Base-by-base conservation (phyloP, 2,797 vertebrate species). In the Lophotriccus pileatus region DNA sequence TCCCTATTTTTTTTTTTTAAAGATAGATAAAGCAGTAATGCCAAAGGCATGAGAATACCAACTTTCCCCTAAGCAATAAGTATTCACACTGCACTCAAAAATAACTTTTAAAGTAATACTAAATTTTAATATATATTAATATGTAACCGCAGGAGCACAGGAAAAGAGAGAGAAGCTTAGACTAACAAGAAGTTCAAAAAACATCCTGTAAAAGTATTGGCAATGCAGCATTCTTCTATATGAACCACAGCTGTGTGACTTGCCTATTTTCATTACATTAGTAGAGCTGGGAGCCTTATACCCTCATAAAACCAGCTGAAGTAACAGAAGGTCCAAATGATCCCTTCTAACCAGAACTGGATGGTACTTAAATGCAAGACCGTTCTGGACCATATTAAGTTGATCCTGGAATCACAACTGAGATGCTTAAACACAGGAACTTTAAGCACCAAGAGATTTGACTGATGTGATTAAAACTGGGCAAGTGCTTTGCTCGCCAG, bases 81-180 rank as follows among this genome's bases (percentile, higher is more conserved):
- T 41, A 92, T 89, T 75, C 60, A 91, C 63, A 60, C 67, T 63
- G 73, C 52, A 58, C 52, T 91, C 62, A 90, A 92, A 86, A 89
- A 92, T 74, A 94, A 87, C 67, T 67, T 85, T 25, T 52, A 52
- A 63, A 73, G 62, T 72, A 50, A 20, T 70, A 50, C 32, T 50
- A 56, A 46, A 67, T 59, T 85, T 85, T 89, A 67, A 81, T 92
- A 92, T 90, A 84, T 86, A 87, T 96, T 95, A 76, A 93, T 69
- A 74, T 82, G 70, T 69, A 87, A 34, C 64, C 6, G 0, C 49
- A 84, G 77, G 10, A 84, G 72, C 37, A 91, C 75, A 87, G 70
- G 74, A 97, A 94, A 91, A 68, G 52, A 60, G 62, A 74, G 72
- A 78, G 60, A 62, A 69, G 36, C 58, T 93, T 72, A 92, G 25